phyloP scores from a whole-genome alignment of 2,113 vertebrate species.

The Xiphophorus couchianus region DNA sequence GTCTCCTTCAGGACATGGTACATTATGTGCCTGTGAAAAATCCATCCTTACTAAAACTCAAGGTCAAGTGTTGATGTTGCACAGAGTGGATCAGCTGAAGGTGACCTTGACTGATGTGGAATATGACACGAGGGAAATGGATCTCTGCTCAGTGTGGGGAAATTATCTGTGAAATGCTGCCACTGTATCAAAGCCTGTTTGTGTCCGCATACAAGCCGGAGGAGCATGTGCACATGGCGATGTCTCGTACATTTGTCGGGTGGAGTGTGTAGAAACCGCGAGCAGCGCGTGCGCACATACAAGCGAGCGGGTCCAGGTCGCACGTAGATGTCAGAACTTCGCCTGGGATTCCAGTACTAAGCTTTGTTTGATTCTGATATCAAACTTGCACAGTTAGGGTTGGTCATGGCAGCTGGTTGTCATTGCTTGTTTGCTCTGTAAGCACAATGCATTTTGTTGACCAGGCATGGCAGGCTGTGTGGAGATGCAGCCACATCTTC shows the following conservation, averaged over 20 bases:
- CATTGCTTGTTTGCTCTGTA: slow-evolving; percentile 56
- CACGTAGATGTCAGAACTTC: background rate
- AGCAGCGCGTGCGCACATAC: slow-evolving; percentile 22
- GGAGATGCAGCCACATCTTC: slow-evolving; percentile 36
- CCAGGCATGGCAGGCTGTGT: slow-evolving; percentile 24
- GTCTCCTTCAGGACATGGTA: slow-evolving; percentile 65
- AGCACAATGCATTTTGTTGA: slow-evolving; percentile 46
- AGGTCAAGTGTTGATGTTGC: slow-evolving; percentile 74
- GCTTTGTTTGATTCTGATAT: slow-evolving; percentile 10
- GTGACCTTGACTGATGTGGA: slow-evolving; percentile 79
- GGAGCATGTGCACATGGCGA: slow-evolving; percentile 10
- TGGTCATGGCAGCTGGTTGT: slow-evolving; percentile 36
- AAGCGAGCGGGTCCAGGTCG: slow-evolving; percentile 38
- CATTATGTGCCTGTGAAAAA: slow-evolving; percentile 73
- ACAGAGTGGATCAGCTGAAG: slow-evolving; percentile 67
- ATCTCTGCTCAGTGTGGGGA: slow-evolving; percentile 68
- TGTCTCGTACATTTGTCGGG: slow-evolving; percentile 49
- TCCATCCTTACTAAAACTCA: slow-evolving; percentile 72
- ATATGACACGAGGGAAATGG: slow-evolving; percentile 77
- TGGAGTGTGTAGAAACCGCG: slow-evolving; percentile 47
- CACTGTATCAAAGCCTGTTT: slow-evolving; percentile 71
- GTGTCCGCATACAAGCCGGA: slow-evolving; percentile 17
- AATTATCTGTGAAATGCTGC: slow-evolving; percentile 78
- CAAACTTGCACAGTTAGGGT: slow-evolving; percentile 3
- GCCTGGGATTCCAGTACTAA: slow-evolving; percentile 4